phyloP scores from a whole-genome alignment of 2,797 vertebrate species.

The Tenualosa ilisha region DNA sequence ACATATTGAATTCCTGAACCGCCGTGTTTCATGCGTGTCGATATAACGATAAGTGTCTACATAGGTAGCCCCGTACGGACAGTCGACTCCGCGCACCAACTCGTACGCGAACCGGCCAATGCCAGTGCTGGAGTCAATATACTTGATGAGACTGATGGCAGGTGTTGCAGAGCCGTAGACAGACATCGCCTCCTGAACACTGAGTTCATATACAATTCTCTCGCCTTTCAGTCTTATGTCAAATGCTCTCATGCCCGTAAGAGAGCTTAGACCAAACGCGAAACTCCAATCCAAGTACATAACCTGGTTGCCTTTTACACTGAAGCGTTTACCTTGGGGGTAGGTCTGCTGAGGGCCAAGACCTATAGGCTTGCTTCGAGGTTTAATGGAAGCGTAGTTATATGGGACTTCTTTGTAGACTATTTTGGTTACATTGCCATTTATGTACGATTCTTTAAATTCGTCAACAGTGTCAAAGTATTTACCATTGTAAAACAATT shows the following conservation, averaged over 20 bases:
- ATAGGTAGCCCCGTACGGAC: slow-evolving; percentile 82
- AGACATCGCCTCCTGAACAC: slow-evolving; percentile 87
- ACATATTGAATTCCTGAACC: slow-evolving; percentile 82
- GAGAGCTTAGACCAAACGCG: slow-evolving; percentile 81
- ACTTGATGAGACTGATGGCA: slow-evolving; percentile 81
- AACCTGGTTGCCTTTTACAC: slow-evolving; percentile 71
- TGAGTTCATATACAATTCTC: slow-evolving; percentile 86
- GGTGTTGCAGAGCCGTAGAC: slow-evolving; percentile 86
- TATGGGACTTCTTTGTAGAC: slow-evolving; percentile 42
- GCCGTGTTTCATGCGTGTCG: slow-evolving; percentile 69
- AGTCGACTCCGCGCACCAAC: slow-evolving; percentile 85
- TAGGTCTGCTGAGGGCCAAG: slow-evolving; percentile 75
- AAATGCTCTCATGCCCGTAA: slow-evolving; percentile 82
- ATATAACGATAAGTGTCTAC: slow-evolving; percentile 83
- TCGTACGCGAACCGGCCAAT: slow-evolving; percentile 83
- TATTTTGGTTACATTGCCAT: slow-evolving; percentile 61
- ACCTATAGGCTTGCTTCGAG: slow-evolving; percentile 35
- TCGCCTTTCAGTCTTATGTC: slow-evolving; percentile 81
- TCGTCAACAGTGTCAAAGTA: slow-evolving; percentile 72
- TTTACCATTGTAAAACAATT: slow-evolving; percentile 78
- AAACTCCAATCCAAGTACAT: slow-evolving; percentile 85
- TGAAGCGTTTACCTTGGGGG: slow-evolving; percentile 79
- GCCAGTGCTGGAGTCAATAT: slow-evolving; percentile 81
- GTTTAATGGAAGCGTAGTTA: slow-evolving; percentile 76
- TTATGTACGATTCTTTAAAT: slow-evolving; percentile 68